A percentile compares a stretch with the other conserved stretches of the same genome.
phyloP scores from a whole-genome alignment of 2,113 vertebrate genomes.

The Aramus guarauna region DNA sequence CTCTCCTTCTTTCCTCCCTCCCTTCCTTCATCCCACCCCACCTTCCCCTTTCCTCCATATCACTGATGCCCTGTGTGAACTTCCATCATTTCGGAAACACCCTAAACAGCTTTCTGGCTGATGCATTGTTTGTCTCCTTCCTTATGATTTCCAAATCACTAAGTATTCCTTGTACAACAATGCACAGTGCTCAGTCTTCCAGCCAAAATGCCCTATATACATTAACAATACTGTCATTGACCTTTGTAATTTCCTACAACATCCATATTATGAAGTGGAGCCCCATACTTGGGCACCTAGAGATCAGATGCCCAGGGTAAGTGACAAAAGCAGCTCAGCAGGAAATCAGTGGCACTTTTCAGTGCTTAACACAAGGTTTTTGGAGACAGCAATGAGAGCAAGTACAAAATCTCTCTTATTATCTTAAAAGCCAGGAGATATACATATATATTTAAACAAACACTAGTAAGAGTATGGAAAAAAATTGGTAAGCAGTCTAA shows the following conservation, averaged over 20 bases:
- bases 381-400: neutral
- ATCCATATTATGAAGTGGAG: neutral
- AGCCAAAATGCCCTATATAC: neutral
- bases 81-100: neutral
- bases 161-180: neutral
- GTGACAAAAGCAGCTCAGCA: neutral
- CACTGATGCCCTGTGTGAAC: neutral
- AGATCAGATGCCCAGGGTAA: neutral
- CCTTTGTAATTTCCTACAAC: neutral
- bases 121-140: neutral
- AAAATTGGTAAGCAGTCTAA: neutral
- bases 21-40: rapidly evolving
- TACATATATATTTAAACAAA: neutral
- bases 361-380: neutral
- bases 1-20: neutral
- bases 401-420: neutral
- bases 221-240: neutral
- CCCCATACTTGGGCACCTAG: neutral
- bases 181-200: neutral
- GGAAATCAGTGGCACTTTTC: neutral
- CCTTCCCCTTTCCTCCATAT: neutral
- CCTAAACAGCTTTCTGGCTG: neutral
- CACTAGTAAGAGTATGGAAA: neutral
- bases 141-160: neutral
- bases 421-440: neutral